Evolutionary conservation across 2,113 vertebrate genomes (phyloP), one percentile per base, ranked within the genome.

Genomic region (Oryzias celebensis): DNA sequence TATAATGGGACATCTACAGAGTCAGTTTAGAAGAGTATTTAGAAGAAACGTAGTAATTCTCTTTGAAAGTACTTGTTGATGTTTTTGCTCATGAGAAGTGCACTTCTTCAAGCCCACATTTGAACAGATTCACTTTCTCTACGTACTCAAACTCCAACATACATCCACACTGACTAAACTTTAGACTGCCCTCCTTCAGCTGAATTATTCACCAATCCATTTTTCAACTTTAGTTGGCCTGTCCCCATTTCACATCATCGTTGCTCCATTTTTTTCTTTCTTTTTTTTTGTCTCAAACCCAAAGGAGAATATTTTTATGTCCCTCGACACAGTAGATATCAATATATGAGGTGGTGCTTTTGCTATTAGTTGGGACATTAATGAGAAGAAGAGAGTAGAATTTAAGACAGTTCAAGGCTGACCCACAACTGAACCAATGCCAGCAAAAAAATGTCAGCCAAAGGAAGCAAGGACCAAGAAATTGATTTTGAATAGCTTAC

Each of bases 151-250:
- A 48, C 16, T 18, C 18, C n/a, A n/a, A 48, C 16, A 48, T 0
- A 45, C 47, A 48, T 18, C 12, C 46, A 48, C 46, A 48, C 41
- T 44, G 10, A 16, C 41, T 51, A 50, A 52, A 18, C 63, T 72
- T 45, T 60, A 49, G 75, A 66, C 63, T 61, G 61, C 82, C 64
- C 64, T 82, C 63, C 64, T 7, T 2, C 65, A 56, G 36, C 50
- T 89, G 74, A 91, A 89, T 90, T 73, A 91, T 89, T 89, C 61
- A 89, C 62, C 15, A 49, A 26, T 79, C 71, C 65, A 61, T 81
- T 68, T 88, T 85, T 82, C 81, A 75, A 49, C 65, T 64, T 28
- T 65, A 14, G 50, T 16, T 14, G 72, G 46, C 66, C 47, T 70
- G 59, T 84, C 56, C 67, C 54, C 60, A 20, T 36, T 20, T 58